phyloP scores from a whole-genome alignment of 2,888 invertebrate genomes.

The Marasmarcha lunaedactyla region DNA sequence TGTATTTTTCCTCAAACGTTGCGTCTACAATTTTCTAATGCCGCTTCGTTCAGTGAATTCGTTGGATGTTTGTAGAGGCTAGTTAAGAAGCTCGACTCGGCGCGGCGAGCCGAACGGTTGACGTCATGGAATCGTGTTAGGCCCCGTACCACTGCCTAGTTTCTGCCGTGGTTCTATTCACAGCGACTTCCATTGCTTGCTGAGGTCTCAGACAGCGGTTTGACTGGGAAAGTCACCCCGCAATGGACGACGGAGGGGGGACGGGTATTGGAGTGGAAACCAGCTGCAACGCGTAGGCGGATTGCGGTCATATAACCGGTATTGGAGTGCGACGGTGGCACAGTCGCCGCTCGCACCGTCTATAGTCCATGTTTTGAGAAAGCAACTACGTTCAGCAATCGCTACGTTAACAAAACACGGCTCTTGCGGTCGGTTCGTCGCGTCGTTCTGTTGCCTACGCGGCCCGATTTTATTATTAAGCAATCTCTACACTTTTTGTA shows the following conservation, averaged over 20 bases:
- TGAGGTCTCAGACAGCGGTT: background rate
- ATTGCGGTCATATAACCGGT: slow-evolving; percentile 70
- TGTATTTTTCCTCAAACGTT: slow-evolving; percentile 35
- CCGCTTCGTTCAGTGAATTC: slow-evolving; percentile 16
- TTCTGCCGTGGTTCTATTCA: background rate
- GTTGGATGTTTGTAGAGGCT: slow-evolving; percentile 50
- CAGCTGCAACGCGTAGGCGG: slow-evolving; percentile 39
- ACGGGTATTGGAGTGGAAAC: slow-evolving; percentile 35
- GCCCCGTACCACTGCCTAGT: slow-evolving; percentile 32
- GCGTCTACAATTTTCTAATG: slow-evolving; percentile 48
- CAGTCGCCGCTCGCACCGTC: slow-evolving; percentile 51
- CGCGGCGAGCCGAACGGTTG: slow-evolving; percentile 62
- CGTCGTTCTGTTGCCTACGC: slow-evolving; percentile 38
- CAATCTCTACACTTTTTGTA: slow-evolving; percentile 22
- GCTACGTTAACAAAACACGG: slow-evolving; percentile 56
- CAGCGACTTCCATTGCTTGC: slow-evolving; percentile 15
- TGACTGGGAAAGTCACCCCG: background rate
- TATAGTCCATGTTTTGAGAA: slow-evolving; percentile 60
- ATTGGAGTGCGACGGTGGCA: slow-evolving; percentile 45
- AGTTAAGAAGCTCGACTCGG: slow-evolving; percentile 54
- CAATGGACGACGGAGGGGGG: slow-evolving; percentile 13
- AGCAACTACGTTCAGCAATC: slow-evolving; percentile 52
- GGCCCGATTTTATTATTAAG: slow-evolving; percentile 12
- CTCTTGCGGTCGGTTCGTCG: slow-evolving; percentile 38
- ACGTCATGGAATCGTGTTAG: slow-evolving; percentile 61